A percentile compares a stretch with the other conserved stretches of the same genome.
phyloP scores from a whole-genome alignment of 2,888 invertebrate genomes.

The Standfussiana lucernea region DNA sequence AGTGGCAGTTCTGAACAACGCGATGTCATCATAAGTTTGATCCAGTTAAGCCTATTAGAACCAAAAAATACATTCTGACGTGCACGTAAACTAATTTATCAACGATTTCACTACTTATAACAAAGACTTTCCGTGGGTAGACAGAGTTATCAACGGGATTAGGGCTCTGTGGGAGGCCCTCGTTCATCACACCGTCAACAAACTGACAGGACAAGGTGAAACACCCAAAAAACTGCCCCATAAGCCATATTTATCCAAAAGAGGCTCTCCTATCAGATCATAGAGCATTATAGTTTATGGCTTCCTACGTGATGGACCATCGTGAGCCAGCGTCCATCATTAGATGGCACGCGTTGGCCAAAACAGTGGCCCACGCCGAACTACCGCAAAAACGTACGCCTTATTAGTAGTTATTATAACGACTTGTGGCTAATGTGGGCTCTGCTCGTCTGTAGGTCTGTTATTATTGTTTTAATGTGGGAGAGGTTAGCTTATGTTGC shows the following conservation, averaged over 20 bases:
- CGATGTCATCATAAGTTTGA: neutral
- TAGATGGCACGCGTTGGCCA: conserved; percentile 62
- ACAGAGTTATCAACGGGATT: conserved; percentile 1
- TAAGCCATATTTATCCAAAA: conserved; percentile 44
- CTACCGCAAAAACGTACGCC: conserved; percentile 60
- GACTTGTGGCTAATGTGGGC: conserved; percentile 60
- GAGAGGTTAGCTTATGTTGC: conserved; percentile 20
- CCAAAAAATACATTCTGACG: neutral
- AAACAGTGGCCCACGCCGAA: conserved; percentile 62
- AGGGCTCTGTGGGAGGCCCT: conserved; percentile 39
- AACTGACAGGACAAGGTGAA: conserved; percentile 36
- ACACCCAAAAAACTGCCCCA: conserved; percentile 11
- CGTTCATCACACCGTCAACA: conserved; percentile 24
- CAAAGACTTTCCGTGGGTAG: conserved; percentile 32
- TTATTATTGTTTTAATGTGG: conserved; percentile 39
- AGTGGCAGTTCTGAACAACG: neutral
- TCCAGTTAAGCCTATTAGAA: neutral
- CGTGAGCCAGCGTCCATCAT: conserved; percentile 57
- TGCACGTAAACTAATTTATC: conserved; percentile 9
- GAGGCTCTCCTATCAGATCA: conserved; percentile 36
- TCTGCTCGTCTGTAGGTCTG: conserved; percentile 31
- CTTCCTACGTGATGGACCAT: conserved; percentile 56
- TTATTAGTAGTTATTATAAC: conserved; percentile 64
- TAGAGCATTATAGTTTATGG: conserved; percentile 38
- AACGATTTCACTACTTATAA: conserved; percentile 4